These are phyloP conservation scores for Diarsia dahlii DNA, from an alignment of 2,888 invertebrate species.

Conservation along the genomic window DNA sequence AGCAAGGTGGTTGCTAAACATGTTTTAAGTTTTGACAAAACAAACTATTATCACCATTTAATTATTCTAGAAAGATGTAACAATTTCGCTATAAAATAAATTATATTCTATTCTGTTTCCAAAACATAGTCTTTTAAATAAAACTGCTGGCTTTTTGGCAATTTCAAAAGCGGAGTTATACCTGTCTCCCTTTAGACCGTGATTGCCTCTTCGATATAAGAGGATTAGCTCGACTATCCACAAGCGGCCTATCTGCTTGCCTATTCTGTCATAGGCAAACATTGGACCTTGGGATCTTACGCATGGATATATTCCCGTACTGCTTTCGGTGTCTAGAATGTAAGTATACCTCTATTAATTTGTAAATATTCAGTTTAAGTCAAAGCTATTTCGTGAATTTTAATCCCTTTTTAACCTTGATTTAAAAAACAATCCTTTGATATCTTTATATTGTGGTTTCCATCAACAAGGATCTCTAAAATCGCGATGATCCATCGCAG, in stretches of 20 bases:
- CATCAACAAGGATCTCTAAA: conserved; percentile 59
- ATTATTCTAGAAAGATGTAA: background rate
- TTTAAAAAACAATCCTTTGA: background rate
- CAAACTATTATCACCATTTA: background rate
- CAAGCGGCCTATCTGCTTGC: background rate
- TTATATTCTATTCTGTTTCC: background rate
- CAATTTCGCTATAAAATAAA: background rate
- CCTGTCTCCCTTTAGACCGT: background rate
- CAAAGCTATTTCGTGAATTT: background rate
- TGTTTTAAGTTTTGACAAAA: background rate
- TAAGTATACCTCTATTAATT: too few relatives aligned
- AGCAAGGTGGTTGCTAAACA: background rate
- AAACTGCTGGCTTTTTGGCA: background rate
- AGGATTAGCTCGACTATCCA: conserved; percentile 6
- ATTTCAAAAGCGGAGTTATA: background rate
- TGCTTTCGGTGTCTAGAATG: background rate
- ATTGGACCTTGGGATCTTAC: background rate
- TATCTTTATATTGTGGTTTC: conserved; percentile 9
- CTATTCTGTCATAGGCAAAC: background rate
- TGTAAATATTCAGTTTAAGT: background rate
- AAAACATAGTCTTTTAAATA: background rate
- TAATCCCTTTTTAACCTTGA: background rate
- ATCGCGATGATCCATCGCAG: conserved; percentile 63
- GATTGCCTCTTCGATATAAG: conserved; percentile 9
- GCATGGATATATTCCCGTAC: background rate